phyloP scores from a whole-genome alignment of 2,113 vertebrate species.

The Coptodon bakossiorum region DNA sequence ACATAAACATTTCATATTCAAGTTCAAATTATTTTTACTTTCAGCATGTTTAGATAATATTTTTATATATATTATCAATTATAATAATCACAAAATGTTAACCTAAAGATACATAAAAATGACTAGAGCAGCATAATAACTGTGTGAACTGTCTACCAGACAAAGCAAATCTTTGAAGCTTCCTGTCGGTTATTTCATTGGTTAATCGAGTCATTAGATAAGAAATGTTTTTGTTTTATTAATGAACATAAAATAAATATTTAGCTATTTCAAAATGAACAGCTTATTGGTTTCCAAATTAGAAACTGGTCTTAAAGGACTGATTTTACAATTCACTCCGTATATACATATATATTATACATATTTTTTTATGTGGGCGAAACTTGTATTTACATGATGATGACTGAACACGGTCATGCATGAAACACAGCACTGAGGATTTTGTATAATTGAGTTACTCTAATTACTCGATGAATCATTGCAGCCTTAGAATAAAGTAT shows the following conservation, averaged over 20 bases:
- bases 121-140: neutral
- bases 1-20: neutral
- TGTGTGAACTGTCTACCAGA: neutral
- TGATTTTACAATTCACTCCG: neutral
- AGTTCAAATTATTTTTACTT: neutral
- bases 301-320: neutral
- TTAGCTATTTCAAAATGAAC: neutral
- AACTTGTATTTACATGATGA: neutral
- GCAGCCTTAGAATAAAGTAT: neutral
- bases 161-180: neutral
- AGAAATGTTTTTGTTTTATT: neutral
- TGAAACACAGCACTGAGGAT: neutral
- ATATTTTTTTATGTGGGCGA: neutral
- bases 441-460: neutral
- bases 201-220: neutral
- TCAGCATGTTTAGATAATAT: neutral
- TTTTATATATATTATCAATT: neutral
- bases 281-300: neutral
- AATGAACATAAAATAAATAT: neutral
- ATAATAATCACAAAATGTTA: neutral
- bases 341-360: rapidly evolving
- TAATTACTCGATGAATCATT: neutral
- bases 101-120: neutral
- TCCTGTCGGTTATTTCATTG: neutral
- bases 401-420: neutral